Base-by-base conservation (phyloP, 2,888 invertebrate species). In the Blera fallax region DNA sequence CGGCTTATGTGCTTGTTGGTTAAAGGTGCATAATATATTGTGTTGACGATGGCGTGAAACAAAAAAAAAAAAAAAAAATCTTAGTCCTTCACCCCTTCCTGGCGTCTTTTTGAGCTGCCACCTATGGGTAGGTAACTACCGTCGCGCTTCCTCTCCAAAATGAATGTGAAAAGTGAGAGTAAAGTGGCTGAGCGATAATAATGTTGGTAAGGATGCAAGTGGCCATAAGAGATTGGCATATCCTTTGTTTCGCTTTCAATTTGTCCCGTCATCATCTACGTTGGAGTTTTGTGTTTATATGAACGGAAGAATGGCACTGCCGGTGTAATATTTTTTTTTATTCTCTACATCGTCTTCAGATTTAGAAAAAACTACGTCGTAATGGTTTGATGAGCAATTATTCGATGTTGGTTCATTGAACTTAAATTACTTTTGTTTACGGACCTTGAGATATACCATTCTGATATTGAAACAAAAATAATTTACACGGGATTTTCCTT, bases 1-100 rank as follows among this genome's bases (percentile, higher is more conserved):
- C 76, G 80, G 76, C 76, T 76, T 85, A 77, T 81, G 56, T 72
- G 67, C 77, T 72, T 81, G 76, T 81, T 81, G 81, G 76, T 81
- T 80, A 81, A 77, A 85, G 85, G 81, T 77, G 85, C 85, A 85
- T 85, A 85, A 85, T 85, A 85, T 76, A 85, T 85, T 85, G 85
- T 85, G 81, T 77, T 70, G 72, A 85, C 72, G 81, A 85, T 72
- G 81, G 85, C 85, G 85, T 85, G 65, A 85, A 85, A 85, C 80
- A 85, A 81, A 76, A 69, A 58, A 79, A 72, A 73, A 78, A 58
- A 62, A 62, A 43, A 21, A 50, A 24, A 52, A 11, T 14, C 67
- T 11, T 14, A 73, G 69, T 78, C 62, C 67, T 78, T 72, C 52
- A 60, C 48, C 62, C 34, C 74, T 70, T 70, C 16, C 10, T 16